Base-by-base conservation (phyloP, 2,797 vertebrate species). In the Myotis pilosus region DNA sequence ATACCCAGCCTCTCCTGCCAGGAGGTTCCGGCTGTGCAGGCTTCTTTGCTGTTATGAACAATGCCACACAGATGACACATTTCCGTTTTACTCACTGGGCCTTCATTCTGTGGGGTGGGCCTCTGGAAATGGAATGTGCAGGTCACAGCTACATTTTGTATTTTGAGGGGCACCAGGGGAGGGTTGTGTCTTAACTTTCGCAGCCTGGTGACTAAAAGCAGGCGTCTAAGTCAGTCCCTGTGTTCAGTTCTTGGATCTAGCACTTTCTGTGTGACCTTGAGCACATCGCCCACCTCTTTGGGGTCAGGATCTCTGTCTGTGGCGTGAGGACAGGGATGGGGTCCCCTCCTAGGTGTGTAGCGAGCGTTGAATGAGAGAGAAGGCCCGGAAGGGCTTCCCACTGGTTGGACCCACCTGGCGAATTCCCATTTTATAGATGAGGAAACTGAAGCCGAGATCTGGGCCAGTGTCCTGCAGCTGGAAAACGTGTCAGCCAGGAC, bases 1-100 rank as follows among this genome's bases (percentile, higher is more conserved):
- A 17, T 3, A 1, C 22, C 15, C 30, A 5, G 0, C 30, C 25
- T 0, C 0, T 25, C 11, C 36, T n/a, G 1, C n/a, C 0, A 7
- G 16, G 8, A 17, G 16, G 0, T 4, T n/a, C 16, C 17, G 57
- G 51, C 38, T 11, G 6, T 4, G 3, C 44, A 1, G 1, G n/a
- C 62, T 47, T 60, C 74, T 74, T 44, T 69, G 75, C 64, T 51
- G 8, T 22, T 41, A 1, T 0, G 10, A 47, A 41, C 47, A 19
- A 0, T 6, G 55, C 49, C 38, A 1, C 3, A 0, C 7, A 8
- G 55, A 66, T 30, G 62, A 44, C 0, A 0, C 3, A 1, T 2
- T 1, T 38, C 64, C 33, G 20, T 49, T 57, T 38, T 38, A 1
- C 36, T 15, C 13, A 3, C 17, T 16, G 47, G 62, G 53, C 15